These are phyloP conservation scores for Pseudopleuronectes americanus DNA, from an alignment of 2,797 vertebrate genomes.

Conservation along the genomic window DNA sequence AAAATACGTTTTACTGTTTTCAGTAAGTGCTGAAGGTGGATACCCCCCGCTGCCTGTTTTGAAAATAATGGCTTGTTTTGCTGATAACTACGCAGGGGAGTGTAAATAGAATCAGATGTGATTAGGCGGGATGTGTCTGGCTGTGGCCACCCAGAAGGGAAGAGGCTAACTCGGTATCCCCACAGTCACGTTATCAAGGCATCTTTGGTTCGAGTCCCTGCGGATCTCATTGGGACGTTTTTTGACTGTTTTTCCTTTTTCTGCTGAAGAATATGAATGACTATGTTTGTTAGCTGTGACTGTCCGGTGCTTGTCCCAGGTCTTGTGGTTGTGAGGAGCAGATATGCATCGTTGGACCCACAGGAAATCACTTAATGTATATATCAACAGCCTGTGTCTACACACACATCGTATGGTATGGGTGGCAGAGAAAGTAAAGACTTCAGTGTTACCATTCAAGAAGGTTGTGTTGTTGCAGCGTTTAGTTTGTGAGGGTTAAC, in stretches of 20 bases:
- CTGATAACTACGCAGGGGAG: slow-evolving; percentile 53
- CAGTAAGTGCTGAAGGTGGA: slow-evolving; percentile 12
- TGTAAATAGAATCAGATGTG: slow-evolving; percentile 75
- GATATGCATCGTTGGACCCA: too few relatives aligned
- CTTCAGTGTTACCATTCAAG: not conserved
- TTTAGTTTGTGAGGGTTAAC: too few relatives aligned
- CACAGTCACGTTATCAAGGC: slow-evolving; percentile 68
- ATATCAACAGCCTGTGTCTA: not conserved
- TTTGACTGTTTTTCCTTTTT: slow-evolving; percentile 55
- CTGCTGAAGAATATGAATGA: slow-evolving; percentile 8
- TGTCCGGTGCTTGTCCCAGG: slow-evolving; percentile 5
- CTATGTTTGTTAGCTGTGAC: slow-evolving; percentile 24
- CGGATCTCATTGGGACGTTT: slow-evolving; percentile 58
- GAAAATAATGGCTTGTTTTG: slow-evolving; percentile 47
- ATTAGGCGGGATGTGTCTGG: slow-evolving; percentile 46
- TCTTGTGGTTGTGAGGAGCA: slow-evolving; percentile 3
- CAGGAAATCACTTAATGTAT: not conserved
- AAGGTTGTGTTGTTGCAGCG: too few relatives aligned
- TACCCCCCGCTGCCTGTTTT: slow-evolving; percentile 28
- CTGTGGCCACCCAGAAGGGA: slow-evolving; percentile 78
- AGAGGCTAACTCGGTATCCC: slow-evolving; percentile 70
- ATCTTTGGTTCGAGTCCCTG: slow-evolving; percentile 67
- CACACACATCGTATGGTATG: not conserved
- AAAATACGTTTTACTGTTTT: slow-evolving; percentile 31
- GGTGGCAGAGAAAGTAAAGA: not conserved